A percentile compares a stretch with the other conserved stretches of the same genome.
Evolutionary conservation across 2,797 vertebrate species (phyloP).

Genomic region (Rhynchonycteris naso): DNA sequence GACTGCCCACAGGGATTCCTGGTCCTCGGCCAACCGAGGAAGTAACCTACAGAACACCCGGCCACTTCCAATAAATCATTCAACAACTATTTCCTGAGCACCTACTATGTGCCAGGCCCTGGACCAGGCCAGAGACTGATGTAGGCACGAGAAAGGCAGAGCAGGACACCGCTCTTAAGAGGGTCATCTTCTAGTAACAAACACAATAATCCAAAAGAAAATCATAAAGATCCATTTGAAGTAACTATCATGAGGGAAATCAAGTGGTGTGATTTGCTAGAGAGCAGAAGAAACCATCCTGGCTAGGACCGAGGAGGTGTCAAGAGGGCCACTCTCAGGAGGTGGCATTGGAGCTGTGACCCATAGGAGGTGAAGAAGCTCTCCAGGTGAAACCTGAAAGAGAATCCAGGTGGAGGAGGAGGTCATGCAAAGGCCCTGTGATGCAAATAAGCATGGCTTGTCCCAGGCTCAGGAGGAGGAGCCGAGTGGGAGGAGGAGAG

Average conservation of each 20-base stretch:
- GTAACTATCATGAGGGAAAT: not conserved
- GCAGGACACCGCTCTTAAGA: not conserved
- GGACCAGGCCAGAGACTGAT: not conserved
- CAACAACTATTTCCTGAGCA: not conserved
- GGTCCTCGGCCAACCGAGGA: conserved; percentile 77
- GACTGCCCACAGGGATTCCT: conserved; percentile 54
- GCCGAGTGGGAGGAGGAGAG: accelerated
- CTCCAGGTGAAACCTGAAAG: not conserved
- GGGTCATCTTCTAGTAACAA: not conserved
- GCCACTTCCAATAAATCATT: not conserved
- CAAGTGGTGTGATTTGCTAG: not conserved
- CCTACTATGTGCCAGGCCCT: not conserved
- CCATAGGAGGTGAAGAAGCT: not conserved
- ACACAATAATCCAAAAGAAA: not conserved
- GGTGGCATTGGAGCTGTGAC: not conserved
- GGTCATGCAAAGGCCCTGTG: not conserved
- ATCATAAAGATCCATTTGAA: not conserved
- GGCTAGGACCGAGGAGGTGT: accelerated
- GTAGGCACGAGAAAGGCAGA: not conserved
- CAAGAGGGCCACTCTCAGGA: not conserved
- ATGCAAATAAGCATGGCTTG: not conserved
- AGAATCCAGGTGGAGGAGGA: accelerated
- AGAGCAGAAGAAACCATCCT: not conserved
- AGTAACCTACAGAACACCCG: conserved; percentile 70
- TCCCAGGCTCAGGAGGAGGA: not conserved